A percentile compares a stretch with the other conserved stretches of the same genome.
Conservation (phyloP, 2,888 invertebrate genomes). For the Melolontha melolontha region DNA sequence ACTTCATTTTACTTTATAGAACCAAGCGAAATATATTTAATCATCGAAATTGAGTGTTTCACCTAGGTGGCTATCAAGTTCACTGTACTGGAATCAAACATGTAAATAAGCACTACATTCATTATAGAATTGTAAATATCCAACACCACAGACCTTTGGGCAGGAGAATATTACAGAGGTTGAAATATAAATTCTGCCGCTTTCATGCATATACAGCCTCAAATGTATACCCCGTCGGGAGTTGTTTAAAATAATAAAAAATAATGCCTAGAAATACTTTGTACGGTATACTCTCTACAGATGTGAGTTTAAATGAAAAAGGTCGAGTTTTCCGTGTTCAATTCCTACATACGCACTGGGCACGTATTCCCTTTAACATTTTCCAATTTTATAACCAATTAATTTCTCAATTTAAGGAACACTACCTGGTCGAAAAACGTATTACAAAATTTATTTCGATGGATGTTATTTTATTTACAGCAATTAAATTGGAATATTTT, state of each 20-base stretch:
- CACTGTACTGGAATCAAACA: neutral
- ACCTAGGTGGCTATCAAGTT: too few species aligned
- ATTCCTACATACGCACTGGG: neutral
- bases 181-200: constrained; percentile 23
- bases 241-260: constrained; percentile 31
- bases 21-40: too few species aligned
- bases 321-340: neutral
- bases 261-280: constrained; percentile 4
- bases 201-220: neutral
- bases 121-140: constrained; percentile 10
- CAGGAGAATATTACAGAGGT: neutral
- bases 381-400: constrained; percentile 13
- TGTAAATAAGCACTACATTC: constrained; percentile 5
- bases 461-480: constrained; percentile 1
- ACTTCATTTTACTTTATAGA: too few species aligned
- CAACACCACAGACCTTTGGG: constrained; percentile 11
- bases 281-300: neutral
- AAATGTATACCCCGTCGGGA: constrained; percentile 18
- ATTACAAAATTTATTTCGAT: constrained; percentile 5
- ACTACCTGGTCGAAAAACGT: neutral
- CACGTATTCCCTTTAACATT: neutral
- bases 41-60: too few species aligned
- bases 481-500: constrained; percentile 25
- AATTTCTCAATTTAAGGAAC: constrained; percentile 20
- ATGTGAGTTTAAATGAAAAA: constrained; percentile 5